Conservation (phyloP, 2,888 invertebrate genomes). For the Apamea monoglypha region DNA sequence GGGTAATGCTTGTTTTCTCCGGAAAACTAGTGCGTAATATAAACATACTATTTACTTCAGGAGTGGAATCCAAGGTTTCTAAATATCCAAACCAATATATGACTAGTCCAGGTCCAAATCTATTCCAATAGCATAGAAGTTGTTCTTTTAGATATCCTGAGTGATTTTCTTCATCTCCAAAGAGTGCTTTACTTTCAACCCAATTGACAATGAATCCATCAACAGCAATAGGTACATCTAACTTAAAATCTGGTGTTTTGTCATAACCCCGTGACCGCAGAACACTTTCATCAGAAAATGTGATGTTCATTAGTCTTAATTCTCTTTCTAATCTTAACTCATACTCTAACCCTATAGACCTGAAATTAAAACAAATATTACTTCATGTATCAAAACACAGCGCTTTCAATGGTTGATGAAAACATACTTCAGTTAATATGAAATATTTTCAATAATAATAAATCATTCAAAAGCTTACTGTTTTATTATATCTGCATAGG, state of each 20-base stretch:
- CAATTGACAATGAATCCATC: constrained; percentile 97
- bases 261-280: constrained; percentile 96
- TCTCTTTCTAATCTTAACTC: constrained; percentile 93
- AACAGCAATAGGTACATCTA: constrained; percentile 96
- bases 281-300: constrained; percentile 93
- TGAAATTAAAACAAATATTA: constrained; percentile 76
- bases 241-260: constrained; percentile 98
- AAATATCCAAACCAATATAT: constrained; percentile 99
- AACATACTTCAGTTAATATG: neutral
- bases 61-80: constrained; percentile 92
- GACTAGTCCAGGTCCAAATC: constrained; percentile 98
- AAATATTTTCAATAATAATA: neutral
- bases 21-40: constrained; percentile 90
- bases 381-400: neutral
- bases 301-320: constrained; percentile 87
- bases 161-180: constrained; percentile 96
- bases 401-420: neutral
- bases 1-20: constrained; percentile 84
- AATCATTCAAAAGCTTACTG: constrained; percentile 89
- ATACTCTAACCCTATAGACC: constrained; percentile 96
- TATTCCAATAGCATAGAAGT: constrained; percentile 97
- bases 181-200: constrained; percentile 99
- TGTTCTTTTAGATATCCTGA: constrained; percentile 95
- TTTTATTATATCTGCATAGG: constrained; percentile 94
- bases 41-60: constrained; percentile 92